Base-by-base conservation (phyloP, 2,113 vertebrate species). In the Ginglymostoma cirratum region DNA sequence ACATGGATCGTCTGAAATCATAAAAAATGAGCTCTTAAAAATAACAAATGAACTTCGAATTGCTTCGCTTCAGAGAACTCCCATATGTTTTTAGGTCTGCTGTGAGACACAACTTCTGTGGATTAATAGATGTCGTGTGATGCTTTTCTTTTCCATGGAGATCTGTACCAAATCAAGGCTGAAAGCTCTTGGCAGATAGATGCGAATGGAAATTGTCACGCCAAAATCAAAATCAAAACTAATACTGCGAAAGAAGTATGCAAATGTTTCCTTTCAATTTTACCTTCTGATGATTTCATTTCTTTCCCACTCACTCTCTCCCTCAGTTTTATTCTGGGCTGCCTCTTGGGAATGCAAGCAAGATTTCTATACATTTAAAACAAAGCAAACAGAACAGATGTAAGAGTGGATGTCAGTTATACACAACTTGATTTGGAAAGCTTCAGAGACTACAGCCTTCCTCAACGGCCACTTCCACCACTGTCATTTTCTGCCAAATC, bases 11-110 rank as follows among this genome's bases (percentile, higher is more conserved):
- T 96, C 96, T 96, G 96, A 97, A 97, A 97, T 97, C 97, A 96
- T 96, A 97, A 97, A 97, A 97, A 98, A 98, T 97, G 97, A 97
- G 97, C 97, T 97, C 97, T 97, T 97, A 97, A 97, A 98, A 98
- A 97, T 98, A 97, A 98, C 97, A 98, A 97, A 98, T 98, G 97
- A 98, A 97, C 96, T 97, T 96, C 96, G 97, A 96, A 97, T 97
- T 97, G 97, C 97, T 98, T 97, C 97, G 97, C 97, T 97, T 96
- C 97, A 0, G 34, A 96, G 96, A 97, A 97, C 96, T 98, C 97
- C 98, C 98, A 96, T 17, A 97, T 96, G 98, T 97, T 97, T 97
- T 97, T 97, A 96, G 96, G 90, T 96, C 95, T 96, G 96, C 97
- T 97, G 96, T 96, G 96, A 96, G 96, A 97, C 97, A 96, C 97